These are phyloP conservation scores for Epiblema foenella DNA, from an alignment of 2,888 invertebrate genomes.

Conservation along the genomic window DNA sequence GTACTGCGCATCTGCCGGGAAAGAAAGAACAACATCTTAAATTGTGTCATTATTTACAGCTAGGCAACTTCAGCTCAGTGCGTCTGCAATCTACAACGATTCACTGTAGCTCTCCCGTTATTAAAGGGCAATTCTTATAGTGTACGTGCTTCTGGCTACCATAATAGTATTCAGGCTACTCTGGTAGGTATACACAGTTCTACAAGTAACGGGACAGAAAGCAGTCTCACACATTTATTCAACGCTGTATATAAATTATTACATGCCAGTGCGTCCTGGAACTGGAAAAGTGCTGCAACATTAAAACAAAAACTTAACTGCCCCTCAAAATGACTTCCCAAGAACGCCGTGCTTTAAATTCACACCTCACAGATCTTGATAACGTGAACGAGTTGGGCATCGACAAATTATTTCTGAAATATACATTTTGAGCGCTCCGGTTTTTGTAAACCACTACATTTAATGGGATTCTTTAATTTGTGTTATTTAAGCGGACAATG, in stretches of 20 bases:
- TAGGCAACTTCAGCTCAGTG: conserved; percentile 72
- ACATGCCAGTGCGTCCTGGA: conserved; percentile 40
- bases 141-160: conserved; percentile 74
- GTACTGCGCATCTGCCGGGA: conserved; percentile 56
- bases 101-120: conserved; percentile 76
- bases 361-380: conserved; percentile 71
- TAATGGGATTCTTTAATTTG: conserved; percentile 63
- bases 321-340: conserved; percentile 55
- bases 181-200: conserved; percentile 54
- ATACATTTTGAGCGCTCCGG: conserved; percentile 57
- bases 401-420: conserved; percentile 66
- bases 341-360: conserved; percentile 68
- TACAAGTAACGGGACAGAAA: conserved; percentile 58
- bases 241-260: conserved; percentile 29
- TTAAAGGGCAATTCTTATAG: conserved; percentile 79
- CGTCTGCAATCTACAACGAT: conserved; percentile 78
- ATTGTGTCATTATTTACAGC: conserved; percentile 82
- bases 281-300: conserved; percentile 52
- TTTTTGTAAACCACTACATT: conserved; percentile 59
- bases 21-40: conserved; percentile 67
- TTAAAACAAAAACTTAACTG: conserved; percentile 54
- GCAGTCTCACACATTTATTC: conserved; percentile 47
- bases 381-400: conserved; percentile 61
- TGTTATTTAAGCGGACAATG: conserved; percentile 54
- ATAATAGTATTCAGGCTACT: conserved; percentile 67